Evolutionary conservation across 2,888 invertebrate genomes (phyloP), one percentile per base, ranked within the genome.

Genomic region (Cataglyphis cursor): DNA sequence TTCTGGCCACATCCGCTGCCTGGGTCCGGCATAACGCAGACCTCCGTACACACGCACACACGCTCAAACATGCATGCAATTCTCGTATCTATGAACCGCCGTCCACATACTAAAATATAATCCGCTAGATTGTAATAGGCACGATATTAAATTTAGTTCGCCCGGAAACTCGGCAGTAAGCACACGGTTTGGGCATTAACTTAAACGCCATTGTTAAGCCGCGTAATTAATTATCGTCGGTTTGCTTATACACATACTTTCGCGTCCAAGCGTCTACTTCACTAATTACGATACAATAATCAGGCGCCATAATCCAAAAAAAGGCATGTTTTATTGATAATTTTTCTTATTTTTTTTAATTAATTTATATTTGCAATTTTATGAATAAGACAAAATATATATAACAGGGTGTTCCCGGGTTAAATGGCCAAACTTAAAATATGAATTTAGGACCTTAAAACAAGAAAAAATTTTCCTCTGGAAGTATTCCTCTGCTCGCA

Each of bases 121-220:
- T 93, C 92, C 92, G 82, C 88, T 89, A 91, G 90, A 93, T 92
- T 92, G 93, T 93, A 93, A 93, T 93, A 92, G 85, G 90, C 91
- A 88, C 90, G 90, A 93, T 93, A 93, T 93, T 93, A 93, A 94
- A 94, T 94, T 93, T 92, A 94, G 93, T 93, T 93, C 90, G 90
- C 89, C 89, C 92, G 91, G 92, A 90, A 90, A 90, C 91, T 87
- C 85, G 74, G 82, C 85, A 82, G 86, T 75, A 86, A 87, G 85
- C 87, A 89, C 85, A 87, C 88, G 84, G 92, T 90, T 89, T 90
- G 90, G 90, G 90, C 90, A 89, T 91, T 92, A 90, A 92, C 92
- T 92, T 92, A 91, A 93, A 92, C 89, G 90, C 88, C 88, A 88
- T 85, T 90, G 90, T 90, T 91, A 91, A 93, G 91, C 91, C 89